Conservation (phyloP, 2,888 invertebrate genomes). For the Nomada lathburiana region DNA sequence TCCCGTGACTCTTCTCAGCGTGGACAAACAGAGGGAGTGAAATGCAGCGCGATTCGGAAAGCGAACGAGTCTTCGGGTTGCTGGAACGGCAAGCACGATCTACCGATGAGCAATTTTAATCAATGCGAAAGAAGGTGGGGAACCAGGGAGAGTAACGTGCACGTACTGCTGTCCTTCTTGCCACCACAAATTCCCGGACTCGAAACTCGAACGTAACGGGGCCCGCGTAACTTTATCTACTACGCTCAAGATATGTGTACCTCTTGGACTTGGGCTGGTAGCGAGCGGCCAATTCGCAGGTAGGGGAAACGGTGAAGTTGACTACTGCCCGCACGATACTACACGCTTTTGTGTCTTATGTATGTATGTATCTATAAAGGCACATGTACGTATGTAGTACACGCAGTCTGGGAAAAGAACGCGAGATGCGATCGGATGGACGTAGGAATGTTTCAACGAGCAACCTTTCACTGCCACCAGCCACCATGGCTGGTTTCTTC, state of each 20-base stretch:
- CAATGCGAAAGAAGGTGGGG: slow-evolving; percentile 8
- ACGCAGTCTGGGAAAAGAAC: slow-evolving; percentile 42
- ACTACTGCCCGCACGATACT: neutral
- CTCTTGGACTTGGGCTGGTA: neutral
- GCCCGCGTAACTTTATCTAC: slow-evolving; percentile 35
- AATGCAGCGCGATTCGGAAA: slow-evolving; percentile 2
- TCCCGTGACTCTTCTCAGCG: neutral
- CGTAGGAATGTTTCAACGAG: slow-evolving; percentile 46
- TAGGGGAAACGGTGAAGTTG: slow-evolving; percentile 33
- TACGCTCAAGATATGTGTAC: slow-evolving; percentile 43
- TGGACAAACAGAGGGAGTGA: neutral
- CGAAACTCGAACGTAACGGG: slow-evolving; percentile 67
- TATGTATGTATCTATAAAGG: neutral
- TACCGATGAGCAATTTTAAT: slow-evolving; percentile 22
- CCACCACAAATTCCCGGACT: slow-evolving; percentile 56
- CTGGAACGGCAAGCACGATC: neutral
- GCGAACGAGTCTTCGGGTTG: neutral
- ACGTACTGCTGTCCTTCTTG: slow-evolving; percentile 55
- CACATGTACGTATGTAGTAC: neutral
- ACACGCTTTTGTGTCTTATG: no score
- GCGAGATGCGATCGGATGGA: slow-evolving; percentile 40
- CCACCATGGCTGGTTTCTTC: slow-evolving; percentile 1
- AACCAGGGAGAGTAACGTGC: slow-evolving; percentile 33
- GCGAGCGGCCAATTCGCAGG: neutral
- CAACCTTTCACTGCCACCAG: slow-evolving; percentile 46